Percentiles rank a stretch among this genome's conserved stretches.
Conservation (phyloP, 2,797 vertebrate species). For the Argyrosomus regius region DNA sequence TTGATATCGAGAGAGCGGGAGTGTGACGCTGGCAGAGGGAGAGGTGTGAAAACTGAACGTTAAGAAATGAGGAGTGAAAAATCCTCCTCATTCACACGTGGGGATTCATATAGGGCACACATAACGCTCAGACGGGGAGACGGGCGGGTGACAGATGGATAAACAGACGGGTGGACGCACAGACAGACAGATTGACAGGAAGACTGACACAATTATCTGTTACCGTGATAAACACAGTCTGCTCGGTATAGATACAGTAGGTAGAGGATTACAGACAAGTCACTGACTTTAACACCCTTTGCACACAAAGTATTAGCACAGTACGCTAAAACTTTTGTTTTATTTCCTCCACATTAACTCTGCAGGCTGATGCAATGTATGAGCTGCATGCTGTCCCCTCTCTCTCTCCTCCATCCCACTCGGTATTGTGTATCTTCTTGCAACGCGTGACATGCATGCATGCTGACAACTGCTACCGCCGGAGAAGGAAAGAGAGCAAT, state of each 20-base stretch:
- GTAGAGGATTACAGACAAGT: neutral
- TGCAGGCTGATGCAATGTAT: neutral
- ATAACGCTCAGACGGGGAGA: neutral
- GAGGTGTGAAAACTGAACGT: constrained; percentile 33
- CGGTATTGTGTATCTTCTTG: too few relatives aligned
- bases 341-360: neutral
- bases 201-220: neutral
- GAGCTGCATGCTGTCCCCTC: too few relatives aligned
- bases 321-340: neutral
- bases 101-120: neutral
- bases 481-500: too few relatives aligned
- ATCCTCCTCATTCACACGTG: constrained; percentile 28
- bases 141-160: constrained; percentile 41
- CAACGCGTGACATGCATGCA: too few relatives aligned
- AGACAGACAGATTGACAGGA: constrained; percentile 17
- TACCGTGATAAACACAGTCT: constrained; percentile 9
- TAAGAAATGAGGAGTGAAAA: constrained; percentile 46
- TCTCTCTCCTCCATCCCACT: too few relatives aligned
- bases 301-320: too few relatives aligned
- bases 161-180: constrained; percentile 44
- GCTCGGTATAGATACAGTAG: neutral
- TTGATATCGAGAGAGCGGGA: neutral
- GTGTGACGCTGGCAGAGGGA: neutral
- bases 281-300: neutral
- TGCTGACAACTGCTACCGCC: too few relatives aligned